phyloP scores from a whole-genome alignment of 2,888 invertebrate species.

The Chloroclysta siterata region DNA sequence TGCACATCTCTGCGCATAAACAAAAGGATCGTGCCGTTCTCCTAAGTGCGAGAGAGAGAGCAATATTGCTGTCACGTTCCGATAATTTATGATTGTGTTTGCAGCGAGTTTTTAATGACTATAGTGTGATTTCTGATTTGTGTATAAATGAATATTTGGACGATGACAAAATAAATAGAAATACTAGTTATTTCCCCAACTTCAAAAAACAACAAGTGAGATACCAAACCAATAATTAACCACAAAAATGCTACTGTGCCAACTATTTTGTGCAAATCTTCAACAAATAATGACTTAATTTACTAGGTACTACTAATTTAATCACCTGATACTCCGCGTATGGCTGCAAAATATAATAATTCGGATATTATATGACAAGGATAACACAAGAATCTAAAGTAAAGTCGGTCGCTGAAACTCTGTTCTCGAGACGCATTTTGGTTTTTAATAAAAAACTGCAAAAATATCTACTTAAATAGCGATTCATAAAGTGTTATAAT shows the following conservation, averaged over 20 bases:
- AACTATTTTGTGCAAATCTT: slow-evolving; percentile 10
- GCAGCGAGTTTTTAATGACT: too few species aligned
- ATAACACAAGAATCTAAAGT: not conserved
- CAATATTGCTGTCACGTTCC: too few species aligned
- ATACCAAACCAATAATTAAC: slow-evolving; percentile 1
- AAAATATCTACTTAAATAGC: too few species aligned
- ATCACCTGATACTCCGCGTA: slow-evolving; percentile 83
- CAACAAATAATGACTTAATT: slow-evolving; percentile 11
- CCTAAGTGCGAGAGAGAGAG: too few species aligned
- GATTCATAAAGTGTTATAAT: too few species aligned
- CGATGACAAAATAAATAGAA: not conserved
- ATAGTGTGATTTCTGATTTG: too few species aligned
- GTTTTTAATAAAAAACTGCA: too few species aligned
- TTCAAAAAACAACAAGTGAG: not conserved
- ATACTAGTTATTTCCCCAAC: not conserved
- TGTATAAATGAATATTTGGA: too few species aligned
- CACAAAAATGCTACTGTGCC: slow-evolving; percentile 6
- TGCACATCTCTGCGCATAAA: too few species aligned
- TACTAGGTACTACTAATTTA: slow-evolving; percentile 38
- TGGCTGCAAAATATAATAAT: slow-evolving; percentile 64
- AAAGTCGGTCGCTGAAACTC: not conserved
- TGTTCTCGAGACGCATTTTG: too few species aligned
- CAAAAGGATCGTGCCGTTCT: too few species aligned
- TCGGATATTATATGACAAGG: not conserved
- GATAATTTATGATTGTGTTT: too few species aligned